Percentiles rank a stretch among this genome's conserved stretches.
phyloP scores from a whole-genome alignment of 2,888 invertebrate genomes.

The Magallana nippona region DNA sequence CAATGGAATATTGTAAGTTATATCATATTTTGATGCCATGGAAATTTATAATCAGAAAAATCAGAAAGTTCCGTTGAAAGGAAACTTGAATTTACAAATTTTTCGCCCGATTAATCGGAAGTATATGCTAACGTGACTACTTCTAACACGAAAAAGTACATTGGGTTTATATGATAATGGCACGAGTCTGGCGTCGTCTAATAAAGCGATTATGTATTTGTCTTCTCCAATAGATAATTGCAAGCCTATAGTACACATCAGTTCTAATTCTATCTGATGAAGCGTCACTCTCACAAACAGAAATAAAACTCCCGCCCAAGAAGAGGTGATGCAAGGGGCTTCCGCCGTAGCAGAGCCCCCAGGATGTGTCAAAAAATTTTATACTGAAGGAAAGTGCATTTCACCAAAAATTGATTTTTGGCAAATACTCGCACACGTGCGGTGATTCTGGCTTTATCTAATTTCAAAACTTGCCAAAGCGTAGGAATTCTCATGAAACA shows the following conservation, averaged over 20 bases:
- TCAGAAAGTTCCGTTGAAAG: not conserved
- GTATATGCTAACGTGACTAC: constrained; percentile 13
- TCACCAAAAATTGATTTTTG: constrained; percentile 31
- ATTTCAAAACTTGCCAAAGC: constrained; percentile 30
- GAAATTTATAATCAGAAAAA: too few species aligned
- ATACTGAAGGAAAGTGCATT: not conserved
- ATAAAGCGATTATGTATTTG: constrained; percentile 20
- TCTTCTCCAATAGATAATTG: constrained; percentile 30
- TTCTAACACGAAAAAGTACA: constrained; percentile 4
- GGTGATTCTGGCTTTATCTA: constrained; percentile 10
- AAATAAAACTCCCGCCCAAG: constrained; percentile 25
- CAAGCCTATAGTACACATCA: constrained; percentile 1
- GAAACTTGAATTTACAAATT: not conserved
- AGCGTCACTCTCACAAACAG: constrained; percentile 14
- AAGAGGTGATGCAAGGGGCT: constrained; percentile 9
- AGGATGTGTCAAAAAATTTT: constrained; percentile 23
- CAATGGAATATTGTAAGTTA: too few species aligned
- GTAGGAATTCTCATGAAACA: constrained; percentile 31
- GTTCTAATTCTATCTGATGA: constrained; percentile 29
- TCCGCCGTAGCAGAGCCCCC: constrained; percentile 5
- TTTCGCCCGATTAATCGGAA: not conserved
- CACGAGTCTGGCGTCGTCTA: constrained; percentile 17
- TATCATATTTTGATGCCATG: too few species aligned
- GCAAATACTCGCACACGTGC: constrained; percentile 26
- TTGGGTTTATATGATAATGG: constrained; percentile 10